Evolutionary conservation across 2,888 invertebrate species (phyloP).

Genomic region (Epinotia nisella): DNA sequence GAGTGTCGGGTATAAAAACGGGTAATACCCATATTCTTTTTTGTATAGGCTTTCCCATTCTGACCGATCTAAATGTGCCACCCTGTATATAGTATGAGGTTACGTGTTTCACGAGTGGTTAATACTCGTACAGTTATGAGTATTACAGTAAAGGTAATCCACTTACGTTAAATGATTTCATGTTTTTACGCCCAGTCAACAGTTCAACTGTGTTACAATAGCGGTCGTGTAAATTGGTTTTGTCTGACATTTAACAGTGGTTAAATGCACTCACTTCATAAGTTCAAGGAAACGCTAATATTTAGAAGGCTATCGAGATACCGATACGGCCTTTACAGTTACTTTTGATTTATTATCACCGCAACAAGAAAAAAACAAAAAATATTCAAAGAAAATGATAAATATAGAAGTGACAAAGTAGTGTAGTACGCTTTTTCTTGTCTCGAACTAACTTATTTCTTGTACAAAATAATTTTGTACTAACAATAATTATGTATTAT

Average conservation of each 20-base stretch:
- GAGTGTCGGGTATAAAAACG: too few relatives aligned
- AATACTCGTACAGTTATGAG: too few relatives aligned
- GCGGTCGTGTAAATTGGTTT: constrained; percentile 6
- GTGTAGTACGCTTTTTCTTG: neutral
- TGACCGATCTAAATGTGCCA: too few relatives aligned
- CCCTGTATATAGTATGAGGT: too few relatives aligned
- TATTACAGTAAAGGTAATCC: neutral
- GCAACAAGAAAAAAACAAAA: neutral
- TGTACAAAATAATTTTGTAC: too few relatives aligned
- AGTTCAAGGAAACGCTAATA: constrained; percentile 37
- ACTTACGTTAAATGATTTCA: neutral
- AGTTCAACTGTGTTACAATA: constrained; percentile 2
- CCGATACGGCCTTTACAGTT: constrained; percentile 19
- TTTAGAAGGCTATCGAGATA: constrained; percentile 23
- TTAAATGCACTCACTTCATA: constrained; percentile 25
- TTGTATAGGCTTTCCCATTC: too few relatives aligned
- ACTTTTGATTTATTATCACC: constrained; percentile 8
- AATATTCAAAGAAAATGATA: neutral
- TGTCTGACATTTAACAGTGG: constrained; percentile 23
- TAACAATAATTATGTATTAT: too few relatives aligned
- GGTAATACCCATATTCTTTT: too few relatives aligned
- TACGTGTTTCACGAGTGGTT: too few relatives aligned
- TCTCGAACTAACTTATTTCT: neutral
- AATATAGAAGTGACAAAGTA: neutral
- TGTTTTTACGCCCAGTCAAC: neutral